Evolutionary conservation across 2,797 vertebrate species (phyloP).

Genomic region (Holocentrus rufus): DNA sequence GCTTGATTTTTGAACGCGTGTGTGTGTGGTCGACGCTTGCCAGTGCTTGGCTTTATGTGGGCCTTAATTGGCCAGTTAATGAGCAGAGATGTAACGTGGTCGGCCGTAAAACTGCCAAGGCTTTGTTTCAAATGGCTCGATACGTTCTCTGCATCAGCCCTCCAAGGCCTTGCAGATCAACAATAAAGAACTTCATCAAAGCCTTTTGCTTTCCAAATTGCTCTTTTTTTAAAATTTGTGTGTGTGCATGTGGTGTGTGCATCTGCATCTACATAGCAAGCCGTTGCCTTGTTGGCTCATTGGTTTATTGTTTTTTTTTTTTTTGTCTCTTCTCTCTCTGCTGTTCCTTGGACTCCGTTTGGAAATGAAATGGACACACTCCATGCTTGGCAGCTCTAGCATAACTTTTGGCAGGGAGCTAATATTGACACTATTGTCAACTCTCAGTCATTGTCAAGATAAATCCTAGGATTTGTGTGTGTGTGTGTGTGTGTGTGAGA

Average conservation of each 20-base stretch:
- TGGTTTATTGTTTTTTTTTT: too few species aligned
- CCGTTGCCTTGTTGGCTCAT: not conserved
- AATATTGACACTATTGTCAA: slow-evolving; percentile 24
- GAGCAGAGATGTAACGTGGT: slow-evolving; percentile 4
- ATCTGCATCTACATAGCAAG: slow-evolving; percentile 1
- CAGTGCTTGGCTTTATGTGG: slow-evolving; percentile 2
- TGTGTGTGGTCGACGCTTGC: not conserved
- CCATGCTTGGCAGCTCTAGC: slow-evolving; percentile 11
- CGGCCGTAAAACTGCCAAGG: slow-evolving; percentile 7
- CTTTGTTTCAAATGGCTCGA: slow-evolving; percentile 29
- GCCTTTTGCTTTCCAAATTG: not conserved
- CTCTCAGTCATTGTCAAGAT: slow-evolving; percentile 32
- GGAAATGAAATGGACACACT: slow-evolving; percentile 16
- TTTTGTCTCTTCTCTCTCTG: not conserved
- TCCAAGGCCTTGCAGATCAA: not conserved
- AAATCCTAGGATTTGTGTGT: slow-evolving; percentile 14
- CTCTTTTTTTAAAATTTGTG: not conserved
- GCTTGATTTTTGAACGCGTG: not conserved
- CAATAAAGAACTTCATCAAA: slow-evolving; percentile 3
- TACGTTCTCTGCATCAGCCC: slow-evolving; percentile 6
- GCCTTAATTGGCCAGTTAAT: slow-evolving; percentile 41
- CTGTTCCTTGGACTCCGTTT: not conserved
- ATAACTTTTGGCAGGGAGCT: slow-evolving; percentile 17
- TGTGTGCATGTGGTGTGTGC: not conserved
- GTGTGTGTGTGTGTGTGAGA: too few species aligned